A percentile compares a stretch with the other conserved stretches of the same genome.
These are phyloP conservation scores for Clistopyga incitator DNA, from an alignment of 2,888 invertebrate genomes.

Conservation along the genomic window DNA sequence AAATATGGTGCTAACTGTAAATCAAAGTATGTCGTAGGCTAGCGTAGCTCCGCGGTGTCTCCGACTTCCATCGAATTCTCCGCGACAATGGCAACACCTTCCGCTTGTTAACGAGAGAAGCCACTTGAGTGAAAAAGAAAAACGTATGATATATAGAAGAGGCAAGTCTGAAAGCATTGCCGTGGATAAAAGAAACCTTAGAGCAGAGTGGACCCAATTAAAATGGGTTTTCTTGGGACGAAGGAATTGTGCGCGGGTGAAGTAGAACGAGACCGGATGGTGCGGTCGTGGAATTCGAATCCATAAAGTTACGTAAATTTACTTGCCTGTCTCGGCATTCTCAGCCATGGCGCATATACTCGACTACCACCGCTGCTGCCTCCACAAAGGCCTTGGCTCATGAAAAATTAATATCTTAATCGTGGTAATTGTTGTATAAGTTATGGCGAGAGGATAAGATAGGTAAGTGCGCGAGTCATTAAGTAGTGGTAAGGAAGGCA, in stretches of 20 bases:
- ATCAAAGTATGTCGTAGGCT: not conserved
- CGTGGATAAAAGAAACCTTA: conserved; percentile 6
- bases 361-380: not conserved
- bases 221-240: conserved; percentile 11
- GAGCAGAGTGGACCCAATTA: conserved; percentile 12
- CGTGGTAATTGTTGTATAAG: conserved; percentile 51
- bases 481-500: not conserved
- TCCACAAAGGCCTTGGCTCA: not conserved
- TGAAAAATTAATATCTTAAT: conserved; percentile 52
- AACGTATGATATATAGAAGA: conserved; percentile 2
- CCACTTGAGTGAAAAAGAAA: conserved; percentile 11
- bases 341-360: not conserved
- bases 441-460: conserved; percentile 25
- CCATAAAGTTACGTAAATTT: conserved; percentile 23
- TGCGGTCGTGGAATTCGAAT: not conserved
- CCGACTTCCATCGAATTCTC: not conserved
- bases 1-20: too few species aligned
- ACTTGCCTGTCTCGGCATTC: not conserved
- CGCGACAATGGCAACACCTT: not conserved
- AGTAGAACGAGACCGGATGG: not conserved
- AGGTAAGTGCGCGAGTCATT: not conserved
- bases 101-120: conserved; percentile 7
- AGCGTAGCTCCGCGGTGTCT: too few species aligned
- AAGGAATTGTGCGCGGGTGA: not conserved
- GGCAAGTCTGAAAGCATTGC: conserved; percentile 3